Percentiles rank a stretch among this genome's conserved stretches.
These are phyloP conservation scores for Butorides virescens DNA, from an alignment of 2,113 vertebrate species.

Conservation along the genomic window DNA sequence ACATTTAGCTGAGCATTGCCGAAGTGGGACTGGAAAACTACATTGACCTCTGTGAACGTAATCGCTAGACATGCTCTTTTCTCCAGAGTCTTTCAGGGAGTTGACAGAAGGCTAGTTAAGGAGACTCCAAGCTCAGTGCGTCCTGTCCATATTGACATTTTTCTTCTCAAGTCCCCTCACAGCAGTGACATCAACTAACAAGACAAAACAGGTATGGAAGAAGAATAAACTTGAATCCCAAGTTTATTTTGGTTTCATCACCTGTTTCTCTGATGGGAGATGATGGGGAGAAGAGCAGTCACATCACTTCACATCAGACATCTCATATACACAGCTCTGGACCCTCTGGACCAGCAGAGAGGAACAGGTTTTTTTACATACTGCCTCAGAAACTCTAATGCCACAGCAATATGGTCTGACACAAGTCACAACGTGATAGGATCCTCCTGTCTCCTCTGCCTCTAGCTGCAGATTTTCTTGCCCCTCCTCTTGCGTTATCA, in stretches of 20 bases:
- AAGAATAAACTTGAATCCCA: neutral
- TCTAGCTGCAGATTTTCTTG: neutral
- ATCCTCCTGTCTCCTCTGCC: neutral
- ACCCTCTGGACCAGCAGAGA: neutral
- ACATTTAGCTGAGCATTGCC: neutral
- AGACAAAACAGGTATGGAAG: neutral
- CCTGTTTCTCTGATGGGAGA: neutral
- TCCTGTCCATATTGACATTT: neutral
- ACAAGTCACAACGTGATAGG: neutral
- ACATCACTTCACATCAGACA: neutral
- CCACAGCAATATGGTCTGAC: neutral
- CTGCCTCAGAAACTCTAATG: neutral
- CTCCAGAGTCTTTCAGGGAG: neutral
- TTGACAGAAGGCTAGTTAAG: neutral
- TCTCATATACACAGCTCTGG: neutral
- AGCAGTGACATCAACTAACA: neutral
- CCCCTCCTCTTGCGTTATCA: neutral
- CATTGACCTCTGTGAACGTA: neutral
- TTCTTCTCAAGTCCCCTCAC: neutral
- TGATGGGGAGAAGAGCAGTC: neutral
- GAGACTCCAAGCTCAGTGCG: neutral
- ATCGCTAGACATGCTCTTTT: neutral
- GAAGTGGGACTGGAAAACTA: neutral
- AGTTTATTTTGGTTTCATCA: neutral
- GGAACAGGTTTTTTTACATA: neutral